Conservation (phyloP, 2,797 vertebrate species). For the Darevskia nairensis region DNA sequence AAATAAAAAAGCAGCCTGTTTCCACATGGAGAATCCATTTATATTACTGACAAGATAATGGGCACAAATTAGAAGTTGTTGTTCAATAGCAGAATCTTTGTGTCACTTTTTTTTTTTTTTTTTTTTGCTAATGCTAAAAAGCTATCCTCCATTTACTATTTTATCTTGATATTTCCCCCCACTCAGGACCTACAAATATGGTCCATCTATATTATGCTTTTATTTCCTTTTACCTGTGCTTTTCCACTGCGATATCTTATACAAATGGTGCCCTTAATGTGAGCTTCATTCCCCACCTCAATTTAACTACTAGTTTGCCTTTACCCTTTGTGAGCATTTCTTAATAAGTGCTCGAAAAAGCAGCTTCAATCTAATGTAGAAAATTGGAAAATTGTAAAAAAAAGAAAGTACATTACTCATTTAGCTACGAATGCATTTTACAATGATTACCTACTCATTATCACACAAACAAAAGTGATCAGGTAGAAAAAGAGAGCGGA, state of each 20-base stretch:
- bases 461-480: slow-evolving; percentile 62
- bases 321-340: slow-evolving; percentile 26
- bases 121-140: not conserved
- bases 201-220: not conserved
- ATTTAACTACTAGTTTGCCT: slow-evolving; percentile 31
- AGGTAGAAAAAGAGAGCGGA: not conserved
- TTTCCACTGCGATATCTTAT: not conserved
- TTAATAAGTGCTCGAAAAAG: slow-evolving; percentile 42
- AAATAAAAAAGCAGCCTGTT: not conserved
- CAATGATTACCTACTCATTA: slow-evolving; percentile 65
- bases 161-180: not conserved
- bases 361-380: slow-evolving; percentile 35
- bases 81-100: slow-evolving; percentile 9
- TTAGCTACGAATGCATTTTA: slow-evolving; percentile 46
- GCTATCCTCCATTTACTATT: slow-evolving; percentile 7
- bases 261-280: not conserved
- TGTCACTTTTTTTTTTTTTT: not conserved
- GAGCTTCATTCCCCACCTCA: slow-evolving; percentile 11
- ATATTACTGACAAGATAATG: slow-evolving; percentile 8
- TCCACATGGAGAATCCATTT: not conserved
- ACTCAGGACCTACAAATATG: not conserved
- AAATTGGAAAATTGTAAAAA: slow-evolving; percentile 24
- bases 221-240: not conserved
- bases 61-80: slow-evolving; percentile 2
- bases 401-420: slow-evolving; percentile 33